Evolutionary conservation across 2,797 vertebrate species (phyloP).

Genomic region (Clarias platycephalus): DNA sequence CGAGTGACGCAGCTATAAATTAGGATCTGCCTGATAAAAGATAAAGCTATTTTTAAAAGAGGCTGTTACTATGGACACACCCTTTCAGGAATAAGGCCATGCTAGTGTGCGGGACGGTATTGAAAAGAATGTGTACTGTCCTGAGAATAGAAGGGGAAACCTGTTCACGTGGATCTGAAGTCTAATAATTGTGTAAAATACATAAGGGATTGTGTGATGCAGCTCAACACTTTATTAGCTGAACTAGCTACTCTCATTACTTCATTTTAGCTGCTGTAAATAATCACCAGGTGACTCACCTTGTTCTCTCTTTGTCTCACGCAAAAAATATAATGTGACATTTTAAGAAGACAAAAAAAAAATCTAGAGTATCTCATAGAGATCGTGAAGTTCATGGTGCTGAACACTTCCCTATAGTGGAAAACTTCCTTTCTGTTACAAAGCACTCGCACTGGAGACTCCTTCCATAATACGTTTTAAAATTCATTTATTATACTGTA

Average conservation of each 20-base stretch:
- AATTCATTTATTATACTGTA: neutral
- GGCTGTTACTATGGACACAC: neutral
- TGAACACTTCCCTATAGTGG: neutral
- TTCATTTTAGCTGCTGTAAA: neutral
- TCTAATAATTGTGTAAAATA: neutral
- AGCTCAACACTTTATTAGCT: neutral
- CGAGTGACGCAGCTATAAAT: conserved; percentile 89
- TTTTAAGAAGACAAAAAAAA: neutral
- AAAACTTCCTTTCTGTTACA: neutral
- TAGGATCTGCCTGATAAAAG: conserved; percentile 86
- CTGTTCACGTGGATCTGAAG: neutral
- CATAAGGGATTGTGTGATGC: neutral
- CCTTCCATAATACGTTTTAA: neutral
- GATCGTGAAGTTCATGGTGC: too few species aligned
- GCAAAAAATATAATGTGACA: neutral
- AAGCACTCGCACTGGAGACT: neutral
- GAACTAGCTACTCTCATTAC: neutral
- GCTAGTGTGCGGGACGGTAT: neutral
- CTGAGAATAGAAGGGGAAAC: neutral
- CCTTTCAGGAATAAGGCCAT: conserved; percentile 1
- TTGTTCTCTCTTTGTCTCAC: neutral
- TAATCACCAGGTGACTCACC: neutral
- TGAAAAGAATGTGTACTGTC: conserved; percentile 6
- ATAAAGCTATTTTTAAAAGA: conserved; percentile 48
- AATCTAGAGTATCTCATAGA: neutral